Conservation (phyloP, 2,797 vertebrate species). For the Notolabrus celidotus region DNA sequence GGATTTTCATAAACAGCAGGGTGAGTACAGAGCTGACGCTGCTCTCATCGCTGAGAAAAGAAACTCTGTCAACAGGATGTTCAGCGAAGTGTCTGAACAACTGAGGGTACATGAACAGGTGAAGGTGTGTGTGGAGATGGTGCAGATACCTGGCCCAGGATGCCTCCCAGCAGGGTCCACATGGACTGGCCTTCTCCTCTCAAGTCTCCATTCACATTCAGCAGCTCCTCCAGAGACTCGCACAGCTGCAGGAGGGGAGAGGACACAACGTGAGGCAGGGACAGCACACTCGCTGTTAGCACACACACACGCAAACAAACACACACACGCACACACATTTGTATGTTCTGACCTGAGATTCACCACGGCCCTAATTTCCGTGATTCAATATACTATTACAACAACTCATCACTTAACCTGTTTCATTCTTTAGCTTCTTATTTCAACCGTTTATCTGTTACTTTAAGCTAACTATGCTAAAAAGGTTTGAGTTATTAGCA, state of each 20-base stretch:
- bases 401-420: too few species aligned
- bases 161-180: conserved; percentile 93
- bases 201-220: conserved; percentile 93
- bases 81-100: too few species aligned
- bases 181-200: conserved; percentile 93
- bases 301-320: not conserved
- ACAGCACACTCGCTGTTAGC: not conserved
- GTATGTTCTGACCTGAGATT: too few species aligned
- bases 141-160: conserved; percentile 91
- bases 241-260: conserved; percentile 87
- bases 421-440: too few species aligned
- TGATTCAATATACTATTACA: too few species aligned
- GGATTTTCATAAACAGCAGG: conserved; percentile 76
- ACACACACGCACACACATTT: too few species aligned
- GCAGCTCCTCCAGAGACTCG: conserved; percentile 95
- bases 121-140: not conserved
- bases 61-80: conserved; percentile 15
- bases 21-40: conserved; percentile 67
- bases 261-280: conserved; percentile 49
- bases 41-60: conserved; percentile 39
- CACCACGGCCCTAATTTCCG: too few species aligned
- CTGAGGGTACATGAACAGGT: not conserved
- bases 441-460: too few species aligned
- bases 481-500: too few species aligned
- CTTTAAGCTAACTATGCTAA: too few species aligned